Evolutionary conservation across 2,113 vertebrate species (phyloP).

Genomic region (Chrysochloris asiatica): DNA sequence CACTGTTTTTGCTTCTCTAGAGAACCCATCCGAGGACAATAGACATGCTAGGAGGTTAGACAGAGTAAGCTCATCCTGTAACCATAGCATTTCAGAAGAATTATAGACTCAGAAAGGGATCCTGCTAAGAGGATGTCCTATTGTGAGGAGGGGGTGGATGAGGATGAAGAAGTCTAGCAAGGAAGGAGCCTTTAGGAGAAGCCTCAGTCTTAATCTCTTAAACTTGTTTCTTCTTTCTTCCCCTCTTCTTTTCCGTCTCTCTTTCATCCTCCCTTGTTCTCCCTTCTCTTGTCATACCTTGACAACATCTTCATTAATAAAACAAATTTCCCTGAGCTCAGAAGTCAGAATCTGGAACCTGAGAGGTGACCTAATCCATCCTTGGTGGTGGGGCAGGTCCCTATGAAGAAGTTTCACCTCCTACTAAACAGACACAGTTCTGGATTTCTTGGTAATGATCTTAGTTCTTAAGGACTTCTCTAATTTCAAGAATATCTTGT

Average conservation of each 20-base stretch:
- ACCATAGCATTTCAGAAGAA: conserved; percentile 3
- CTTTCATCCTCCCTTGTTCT: neutral
- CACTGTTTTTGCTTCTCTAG: too few species aligned
- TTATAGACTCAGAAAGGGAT: conserved; percentile 2
- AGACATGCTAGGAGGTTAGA: too few species aligned
- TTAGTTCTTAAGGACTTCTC: too few species aligned
- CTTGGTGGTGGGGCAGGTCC: neutral
- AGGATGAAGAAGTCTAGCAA: neutral
- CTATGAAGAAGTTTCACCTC: neutral
- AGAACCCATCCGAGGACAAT: too few species aligned
- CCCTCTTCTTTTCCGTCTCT: neutral
- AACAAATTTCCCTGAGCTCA: conserved; percentile 6
- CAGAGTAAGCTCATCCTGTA: neutral
- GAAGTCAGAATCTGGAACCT: neutral
- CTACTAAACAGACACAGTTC: too few species aligned
- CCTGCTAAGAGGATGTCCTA: neutral
- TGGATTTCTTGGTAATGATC: too few species aligned
- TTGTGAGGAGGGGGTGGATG: too few species aligned
- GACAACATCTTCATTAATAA: neutral
- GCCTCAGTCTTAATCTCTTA: neutral
- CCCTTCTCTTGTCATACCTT: neutral
- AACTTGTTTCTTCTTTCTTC: neutral
- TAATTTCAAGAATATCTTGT: too few species aligned
- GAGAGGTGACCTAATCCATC: neutral
- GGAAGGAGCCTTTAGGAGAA: neutral